These are phyloP conservation scores for Mastomys natalensis DNA, from an alignment of 2,113 vertebrate species.

Conservation along the genomic window DNA sequence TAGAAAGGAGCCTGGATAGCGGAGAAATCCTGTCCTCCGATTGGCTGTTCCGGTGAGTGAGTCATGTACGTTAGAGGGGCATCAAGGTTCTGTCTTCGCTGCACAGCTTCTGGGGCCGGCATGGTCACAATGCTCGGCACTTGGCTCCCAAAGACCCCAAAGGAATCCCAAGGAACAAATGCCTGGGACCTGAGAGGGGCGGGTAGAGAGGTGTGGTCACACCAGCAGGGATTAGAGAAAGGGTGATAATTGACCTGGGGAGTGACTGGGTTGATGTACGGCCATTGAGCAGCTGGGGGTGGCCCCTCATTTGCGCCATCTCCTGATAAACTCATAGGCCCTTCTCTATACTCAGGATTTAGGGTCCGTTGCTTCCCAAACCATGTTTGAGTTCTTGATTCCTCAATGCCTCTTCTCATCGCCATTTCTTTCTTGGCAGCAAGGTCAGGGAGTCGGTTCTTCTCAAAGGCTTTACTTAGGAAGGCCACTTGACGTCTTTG, in stretches of 20 bases:
- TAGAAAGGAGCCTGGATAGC: background rate
- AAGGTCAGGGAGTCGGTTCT: too few relatives aligned
- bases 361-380: constrained; percentile 46
- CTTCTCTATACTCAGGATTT: background rate
- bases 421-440: too few relatives aligned
- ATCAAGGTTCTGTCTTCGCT: background rate
- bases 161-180: background rate
- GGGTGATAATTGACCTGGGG: background rate
- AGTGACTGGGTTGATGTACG: background rate
- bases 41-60: background rate
- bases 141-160: background rate
- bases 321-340: background rate
- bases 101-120: background rate
- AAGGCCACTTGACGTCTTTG: too few relatives aligned
- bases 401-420: too few relatives aligned
- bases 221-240: background rate
- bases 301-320: background rate
- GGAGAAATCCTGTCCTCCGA: background rate
- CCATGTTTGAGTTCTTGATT: background rate
- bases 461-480: too few relatives aligned
- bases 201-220: background rate
- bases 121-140: background rate
- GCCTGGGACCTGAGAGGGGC: background rate
- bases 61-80: background rate
- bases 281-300: background rate